A percentile compares a stretch with the other conserved stretches of the same genome.
Evolutionary conservation across 2,888 invertebrate species (phyloP).

Genomic region (Arenicola marina): DNA sequence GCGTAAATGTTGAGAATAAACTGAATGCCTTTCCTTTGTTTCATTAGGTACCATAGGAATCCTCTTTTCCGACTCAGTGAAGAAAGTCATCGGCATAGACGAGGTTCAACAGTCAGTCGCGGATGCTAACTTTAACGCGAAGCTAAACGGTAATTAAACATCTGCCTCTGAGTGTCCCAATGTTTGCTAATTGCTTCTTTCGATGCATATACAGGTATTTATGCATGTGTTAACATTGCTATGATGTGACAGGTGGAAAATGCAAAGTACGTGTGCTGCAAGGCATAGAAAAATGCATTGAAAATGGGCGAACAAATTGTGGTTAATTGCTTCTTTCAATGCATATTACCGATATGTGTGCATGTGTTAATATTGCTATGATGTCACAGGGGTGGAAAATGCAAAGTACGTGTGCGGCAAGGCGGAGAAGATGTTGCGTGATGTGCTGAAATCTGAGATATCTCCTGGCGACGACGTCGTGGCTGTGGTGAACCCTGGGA

Average conservation of each 20-base stretch:
- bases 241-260: no score
- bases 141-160: neutral
- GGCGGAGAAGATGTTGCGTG: neutral
- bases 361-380: neutral
- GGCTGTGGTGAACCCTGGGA: conserved; percentile 29
- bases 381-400: neutral
- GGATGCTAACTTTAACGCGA: neutral
- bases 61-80: conserved; percentile 9
- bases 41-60: conserved; percentile 29
- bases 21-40: neutral
- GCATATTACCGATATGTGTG: neutral
- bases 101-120: neutral
- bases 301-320: no score
- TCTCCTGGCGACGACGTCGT: conserved; percentile 9
- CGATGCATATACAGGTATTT: neutral
- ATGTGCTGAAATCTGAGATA: neutral
- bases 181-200: no score
- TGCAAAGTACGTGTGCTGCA: no score
- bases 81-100: neutral
- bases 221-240: neutral
- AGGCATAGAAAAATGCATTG: no score
- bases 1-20: neutral
- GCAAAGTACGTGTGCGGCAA: neutral
- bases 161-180: no score
- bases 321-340: neutral